Evolutionary conservation across 2,888 invertebrate genomes (phyloP), one percentile per base, ranked within the genome.

Genomic region (Teleiodes luculella): DNA sequence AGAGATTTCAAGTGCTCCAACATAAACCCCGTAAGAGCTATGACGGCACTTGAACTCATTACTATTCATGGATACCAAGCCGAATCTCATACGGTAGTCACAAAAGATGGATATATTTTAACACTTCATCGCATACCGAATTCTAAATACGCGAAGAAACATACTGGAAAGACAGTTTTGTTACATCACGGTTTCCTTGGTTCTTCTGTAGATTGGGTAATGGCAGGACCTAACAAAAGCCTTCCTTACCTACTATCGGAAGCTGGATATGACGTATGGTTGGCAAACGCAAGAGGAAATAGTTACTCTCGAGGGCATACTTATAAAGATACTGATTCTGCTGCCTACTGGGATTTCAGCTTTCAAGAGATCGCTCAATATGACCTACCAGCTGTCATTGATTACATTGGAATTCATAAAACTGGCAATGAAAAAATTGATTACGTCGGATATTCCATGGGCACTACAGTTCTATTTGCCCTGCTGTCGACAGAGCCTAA

Each of bases 361-460:
- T 98, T 95, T 91, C 95, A 98, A 68, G 97, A 98, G 79, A 95
- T 97, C 86, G 97, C 95, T 0, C 78, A 93, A 31, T 92, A 95
- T 70, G 98, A 99, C 82, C 74, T 98, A 51, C 97, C 98, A n/a
- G 95, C 97, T 0, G 93, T 92, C 64, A 92, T 98, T 56, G 94
- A 97, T 73, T 93, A 95, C 58, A 84, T 90, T 11, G 85, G 84
- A 78, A 78, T 78, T 1, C 53, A 69, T 2, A 89, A 90, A 64
- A 82, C 82, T 28, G 78, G 78, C 74, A 80, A 84, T 37, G 68
- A 74, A 0, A 86, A 90, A 65, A 83, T 90, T 48, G 91, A 93
- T 64, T 98, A 97, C 76, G 86, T 97, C 36, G 98, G 98, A 0
- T 97, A 97, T 80, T 97, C 97, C 0, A 97, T 98, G 93, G 98